phyloP scores from a whole-genome alignment of 1,140 invertebrate genomes.

The Drosophila bocki region DNA sequence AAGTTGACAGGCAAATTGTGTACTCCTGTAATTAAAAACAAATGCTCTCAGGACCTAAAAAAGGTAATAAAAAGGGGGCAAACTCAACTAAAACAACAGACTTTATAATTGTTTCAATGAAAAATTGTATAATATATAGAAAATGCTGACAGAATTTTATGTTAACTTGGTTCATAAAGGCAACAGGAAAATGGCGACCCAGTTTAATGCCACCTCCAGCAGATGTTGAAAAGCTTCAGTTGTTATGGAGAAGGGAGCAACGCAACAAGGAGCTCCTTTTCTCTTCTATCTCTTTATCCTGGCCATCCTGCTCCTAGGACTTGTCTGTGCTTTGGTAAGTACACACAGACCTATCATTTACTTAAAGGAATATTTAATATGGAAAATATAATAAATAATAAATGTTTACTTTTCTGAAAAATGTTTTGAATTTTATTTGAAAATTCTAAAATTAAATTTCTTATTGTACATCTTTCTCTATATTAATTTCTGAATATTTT shows the following conservation, averaged over 20 bases:
- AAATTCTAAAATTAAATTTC: too few relatives aligned
- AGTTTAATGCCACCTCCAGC: neutral
- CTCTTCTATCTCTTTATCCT: neutral
- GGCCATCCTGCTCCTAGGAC: neutral
- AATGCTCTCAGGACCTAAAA: neutral
- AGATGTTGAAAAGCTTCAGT: neutral
- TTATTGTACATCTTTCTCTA: too few relatives aligned
- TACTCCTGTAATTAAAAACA: constrained; percentile 22
- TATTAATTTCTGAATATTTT: neutral
- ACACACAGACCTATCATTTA: neutral
- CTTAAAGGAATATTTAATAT: neutral
- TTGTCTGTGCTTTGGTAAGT: neutral
- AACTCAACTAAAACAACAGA: neutral
- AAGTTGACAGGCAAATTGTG: constrained; percentile 5
- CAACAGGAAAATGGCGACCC: neutral
- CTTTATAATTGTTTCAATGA: neutral
- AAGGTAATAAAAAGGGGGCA: neutral
- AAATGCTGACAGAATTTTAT: neutral
- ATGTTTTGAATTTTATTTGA: too few relatives aligned
- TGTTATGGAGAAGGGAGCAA: neutral
- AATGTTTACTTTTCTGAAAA: too few relatives aligned
- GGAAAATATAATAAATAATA: neutral
- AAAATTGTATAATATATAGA: neutral
- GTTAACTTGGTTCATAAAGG: neutral
- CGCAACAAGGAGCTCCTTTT: neutral